Evolutionary conservation across 1,140 invertebrate species (phyloP).

Genomic region (Macrobrachium rosenbergii): DNA sequence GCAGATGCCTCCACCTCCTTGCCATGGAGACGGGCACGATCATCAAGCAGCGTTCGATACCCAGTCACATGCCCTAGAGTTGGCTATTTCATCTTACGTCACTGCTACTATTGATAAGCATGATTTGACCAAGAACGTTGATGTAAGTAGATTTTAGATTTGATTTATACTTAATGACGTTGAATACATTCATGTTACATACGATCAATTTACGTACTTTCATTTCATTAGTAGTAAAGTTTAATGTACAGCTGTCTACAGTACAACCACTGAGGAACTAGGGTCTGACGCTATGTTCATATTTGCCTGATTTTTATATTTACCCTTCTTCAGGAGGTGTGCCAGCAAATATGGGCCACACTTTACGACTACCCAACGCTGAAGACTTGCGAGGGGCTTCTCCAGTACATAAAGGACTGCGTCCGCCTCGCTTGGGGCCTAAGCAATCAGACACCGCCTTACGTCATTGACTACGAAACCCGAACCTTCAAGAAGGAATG

Average conservation of each 20-base stretch:
- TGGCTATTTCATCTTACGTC: constrained; percentile 73
- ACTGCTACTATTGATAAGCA: constrained; percentile 74
- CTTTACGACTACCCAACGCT: constrained; percentile 83
- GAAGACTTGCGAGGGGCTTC: constrained; percentile 76
- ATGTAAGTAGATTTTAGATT: constrained; percentile 71
- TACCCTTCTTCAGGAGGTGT: constrained; percentile 74
- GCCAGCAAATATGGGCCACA: constrained; percentile 78
- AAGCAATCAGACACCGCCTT: constrained; percentile 72
- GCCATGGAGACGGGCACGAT: constrained; percentile 61
- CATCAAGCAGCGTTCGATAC: constrained; percentile 52
- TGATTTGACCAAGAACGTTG: constrained; percentile 74
- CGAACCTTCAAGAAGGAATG: constrained; percentile 74
- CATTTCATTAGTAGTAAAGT: too few relatives aligned
- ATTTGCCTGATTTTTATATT: constrained; percentile 16
- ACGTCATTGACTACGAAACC: constrained; percentile 71
- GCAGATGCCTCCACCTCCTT: constrained; percentile 70
- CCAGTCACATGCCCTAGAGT: constrained; percentile 72
- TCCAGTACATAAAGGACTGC: constrained; percentile 77
- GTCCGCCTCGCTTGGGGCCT: constrained; percentile 79
- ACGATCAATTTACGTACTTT: background rate
- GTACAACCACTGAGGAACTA: background rate
- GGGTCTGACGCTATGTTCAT: background rate
- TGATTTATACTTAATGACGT: background rate
- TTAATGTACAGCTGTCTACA: background rate
- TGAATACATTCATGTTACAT: background rate